Conservation (phyloP, 2,113 vertebrate species). For the Calidris pygmaea region DNA sequence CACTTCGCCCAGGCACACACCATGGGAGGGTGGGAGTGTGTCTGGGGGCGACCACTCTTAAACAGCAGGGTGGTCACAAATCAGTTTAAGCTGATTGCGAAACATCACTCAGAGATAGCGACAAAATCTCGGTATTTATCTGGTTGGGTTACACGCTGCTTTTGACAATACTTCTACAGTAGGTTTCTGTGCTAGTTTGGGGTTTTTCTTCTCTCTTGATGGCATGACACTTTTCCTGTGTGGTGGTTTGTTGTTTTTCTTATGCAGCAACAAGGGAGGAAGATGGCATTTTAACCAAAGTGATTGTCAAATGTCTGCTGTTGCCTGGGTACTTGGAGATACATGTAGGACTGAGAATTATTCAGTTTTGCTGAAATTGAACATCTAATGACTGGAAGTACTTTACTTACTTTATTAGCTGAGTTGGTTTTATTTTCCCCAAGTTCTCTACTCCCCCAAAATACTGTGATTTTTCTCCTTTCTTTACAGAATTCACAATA, state of each 20-base stretch:
- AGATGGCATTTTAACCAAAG: background rate
- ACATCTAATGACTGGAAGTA: background rate
- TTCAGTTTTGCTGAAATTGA: background rate
- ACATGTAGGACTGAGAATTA: background rate
- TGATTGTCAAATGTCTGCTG: background rate
- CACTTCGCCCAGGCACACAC: background rate
- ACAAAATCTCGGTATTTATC: background rate
- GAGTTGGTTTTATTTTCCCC: background rate
- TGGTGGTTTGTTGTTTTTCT: background rate
- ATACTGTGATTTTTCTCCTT: background rate
- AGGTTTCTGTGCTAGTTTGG: background rate
- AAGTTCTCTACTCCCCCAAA: background rate
- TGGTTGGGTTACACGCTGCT: background rate
- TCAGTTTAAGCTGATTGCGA: background rate
- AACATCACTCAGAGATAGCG: background rate
- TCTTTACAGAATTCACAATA: background rate
- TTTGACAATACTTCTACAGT: background rate
- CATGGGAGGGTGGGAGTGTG: background rate
- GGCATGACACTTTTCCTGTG: background rate
- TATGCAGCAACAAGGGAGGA: background rate
- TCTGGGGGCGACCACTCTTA: background rate
- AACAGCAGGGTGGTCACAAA: background rate
- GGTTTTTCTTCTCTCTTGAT: background rate
- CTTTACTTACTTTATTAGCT: background rate
- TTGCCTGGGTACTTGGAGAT: background rate